Conservation (phyloP, 2,888 invertebrate species). For the Macrosoma leucophasiata region DNA sequence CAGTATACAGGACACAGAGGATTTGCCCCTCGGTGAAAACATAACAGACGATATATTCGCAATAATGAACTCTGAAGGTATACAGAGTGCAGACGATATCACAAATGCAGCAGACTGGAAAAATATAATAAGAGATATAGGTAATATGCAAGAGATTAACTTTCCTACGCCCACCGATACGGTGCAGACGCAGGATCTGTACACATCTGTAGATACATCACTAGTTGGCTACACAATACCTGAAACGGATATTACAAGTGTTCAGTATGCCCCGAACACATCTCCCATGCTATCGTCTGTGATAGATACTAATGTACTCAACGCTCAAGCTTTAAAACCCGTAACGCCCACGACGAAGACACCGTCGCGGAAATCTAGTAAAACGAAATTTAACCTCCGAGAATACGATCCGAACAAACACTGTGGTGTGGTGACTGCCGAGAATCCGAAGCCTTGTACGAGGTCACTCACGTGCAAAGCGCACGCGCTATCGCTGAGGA, state of each 20-base stretch:
- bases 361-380: constrained; percentile 49
- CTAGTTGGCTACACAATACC: constrained; percentile 46
- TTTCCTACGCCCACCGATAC: constrained; percentile 53
- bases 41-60: constrained; percentile 69
- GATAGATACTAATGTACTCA: constrained; percentile 37
- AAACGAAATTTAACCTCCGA: constrained; percentile 70
- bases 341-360: constrained; percentile 44
- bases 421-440: constrained; percentile 84
- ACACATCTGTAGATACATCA: constrained; percentile 42
- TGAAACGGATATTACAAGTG: constrained; percentile 48
- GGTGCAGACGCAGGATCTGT: constrained; percentile 49
- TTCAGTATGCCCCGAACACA: constrained; percentile 56
- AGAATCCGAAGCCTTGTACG: constrained; percentile 83
- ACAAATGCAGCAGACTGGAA: constrained; percentile 69
- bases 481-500: constrained; percentile 80
- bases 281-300: constrained; percentile 48
- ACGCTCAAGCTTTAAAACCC: constrained; percentile 39
- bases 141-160: constrained; percentile 65
- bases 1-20: constrained; percentile 70
- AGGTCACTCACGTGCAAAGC: constrained; percentile 85
- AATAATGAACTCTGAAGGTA: constrained; percentile 72
- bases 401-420: constrained; percentile 90
- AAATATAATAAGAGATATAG: constrained; percentile 68
- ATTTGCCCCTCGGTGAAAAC: constrained; percentile 63
- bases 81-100: constrained; percentile 67